phyloP scores from a whole-genome alignment of 2,888 invertebrate species.

The Empis stercorea region DNA sequence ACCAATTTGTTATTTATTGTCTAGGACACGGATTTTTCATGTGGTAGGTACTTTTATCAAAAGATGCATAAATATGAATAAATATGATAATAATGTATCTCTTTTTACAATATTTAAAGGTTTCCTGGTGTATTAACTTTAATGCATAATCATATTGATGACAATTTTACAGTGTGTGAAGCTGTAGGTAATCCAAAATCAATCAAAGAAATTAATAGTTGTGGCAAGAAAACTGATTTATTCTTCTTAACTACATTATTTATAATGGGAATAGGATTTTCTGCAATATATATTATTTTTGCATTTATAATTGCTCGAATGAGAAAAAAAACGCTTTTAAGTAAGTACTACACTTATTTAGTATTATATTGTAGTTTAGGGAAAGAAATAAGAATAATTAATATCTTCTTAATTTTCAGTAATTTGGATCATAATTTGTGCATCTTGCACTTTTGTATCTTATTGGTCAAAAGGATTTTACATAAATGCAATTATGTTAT shows the following conservation, averaged over 20 bases:
- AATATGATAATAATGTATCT: no score
- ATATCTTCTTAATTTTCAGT: constrained; percentile 16
- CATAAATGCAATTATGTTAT: constrained; percentile 45
- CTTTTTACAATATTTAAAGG: constrained; percentile 7
- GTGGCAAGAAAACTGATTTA: constrained; percentile 36
- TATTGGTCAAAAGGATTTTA: constrained; percentile 46
- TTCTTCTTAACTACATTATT: constrained; percentile 49
- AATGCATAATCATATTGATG: constrained; percentile 26
- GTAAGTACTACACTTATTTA: constrained; percentile 14
- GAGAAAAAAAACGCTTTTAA: constrained; percentile 42
- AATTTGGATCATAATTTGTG: constrained; percentile 37
- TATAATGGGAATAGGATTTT: constrained; percentile 47
- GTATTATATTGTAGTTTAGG: neutral
- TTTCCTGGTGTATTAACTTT: constrained; percentile 8
- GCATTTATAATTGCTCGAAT: constrained; percentile 41
- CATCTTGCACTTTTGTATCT: constrained; percentile 43
- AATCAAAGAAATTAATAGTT: neutral
- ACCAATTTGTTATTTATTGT: constrained; percentile 6
- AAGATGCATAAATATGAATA: no score
- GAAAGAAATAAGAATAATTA: no score
- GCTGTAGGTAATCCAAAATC: neutral
- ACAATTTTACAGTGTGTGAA: constrained; percentile 25
- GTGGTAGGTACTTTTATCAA: constrained; percentile 11
- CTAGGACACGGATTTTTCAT: constrained; percentile 11
- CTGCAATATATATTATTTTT: constrained; percentile 47